Base-by-base conservation (phyloP, 2,113 vertebrate species). In the Mesitornis unicolor region DNA sequence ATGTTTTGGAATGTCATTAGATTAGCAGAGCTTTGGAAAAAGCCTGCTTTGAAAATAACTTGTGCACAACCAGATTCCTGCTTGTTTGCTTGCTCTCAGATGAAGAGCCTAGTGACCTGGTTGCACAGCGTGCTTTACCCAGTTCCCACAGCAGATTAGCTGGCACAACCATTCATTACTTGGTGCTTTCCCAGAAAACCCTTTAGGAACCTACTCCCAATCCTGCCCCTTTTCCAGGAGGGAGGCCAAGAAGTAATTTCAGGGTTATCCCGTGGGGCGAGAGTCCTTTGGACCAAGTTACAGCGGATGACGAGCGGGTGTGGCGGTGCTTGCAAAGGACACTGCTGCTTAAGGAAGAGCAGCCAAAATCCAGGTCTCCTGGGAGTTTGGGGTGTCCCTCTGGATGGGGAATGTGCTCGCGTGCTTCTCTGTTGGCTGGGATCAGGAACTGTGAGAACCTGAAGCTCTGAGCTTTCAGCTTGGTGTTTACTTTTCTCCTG, bases 121-220 rank as follows among this genome's bases (percentile, higher is more conserved):
- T 83, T 89, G 56, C 51, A 74, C 79, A 50, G 79, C 71, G 8
- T 67, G 69, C 57, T 90, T 77, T 92, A 68, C 61, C 48, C 74
- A 19, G 63, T 94, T 97, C 93, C 88, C 87, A 96, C 89, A 93
- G 87, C 79, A 90, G 89, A 95, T 94, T 89, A 96, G 47, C 79
- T 76, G 78, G 48, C 93, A 96, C 50, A 85, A 45, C 93, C 83
- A 78, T 91, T 93, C 89, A 88, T 95, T 76, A 87, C 67, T 64
- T 84, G 45, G 48, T 90, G 60, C 67, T 67, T 97, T 96, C 90
- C 93, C 68, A 84, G 95, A 91, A 97, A 96, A 84, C 71, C 38
- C 78, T 95, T 88, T 48, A 92, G 75, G 92, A 95, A 91, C 74
- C 40, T 74, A 24, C 73, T 96, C 53, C 78, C 12, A 88, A 1